Base-by-base conservation (phyloP, 2,888 invertebrate genomes). In the Pollenia griseotomentosa region DNA sequence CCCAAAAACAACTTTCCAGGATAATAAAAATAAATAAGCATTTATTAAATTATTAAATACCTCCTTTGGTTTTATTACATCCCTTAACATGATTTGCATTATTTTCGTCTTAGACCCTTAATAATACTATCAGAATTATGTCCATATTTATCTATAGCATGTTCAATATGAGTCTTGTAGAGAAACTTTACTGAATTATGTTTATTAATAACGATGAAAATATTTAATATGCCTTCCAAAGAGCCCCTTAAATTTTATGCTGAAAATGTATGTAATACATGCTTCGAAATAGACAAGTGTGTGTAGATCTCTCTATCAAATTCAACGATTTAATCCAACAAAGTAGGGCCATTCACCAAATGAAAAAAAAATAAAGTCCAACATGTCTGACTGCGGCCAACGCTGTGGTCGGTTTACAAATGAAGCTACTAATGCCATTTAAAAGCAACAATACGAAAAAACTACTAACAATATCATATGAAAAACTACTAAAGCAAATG, bases 331-430 rank as follows among this genome's bases (percentile, higher is more conserved):
- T 83, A 86, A 86, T 86, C 83, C 44, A 53, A 53, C 65, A 80
- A 44, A 65, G 59, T 65, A 33, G 71, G 77, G 14, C 55, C 55
- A 44, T 46, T 51, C 19, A 53, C 14, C 48, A 65, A 42, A 33
- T 44, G 57, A 63, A n/a, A 65, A 73, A 40, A 51, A 74, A 48
- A 73, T 61, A 77, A 23, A 78, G 48, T 74, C 82, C 68, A 66
- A 66, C 59, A 80, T 82, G 87, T 83, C 83, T 78, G 87, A 87
- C 84, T 87, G 88, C 80, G 85, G 89, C 86, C 82, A 83, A 65
- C 63, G 74, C 53, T 87, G 88, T 82, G 89, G 88, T 86, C 53
- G 71, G 85, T 88, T 86, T 86, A 87, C 79, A 88, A 87, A 89
- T 86, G 87, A 85, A 88, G 85, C 88, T 78, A 86, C 83, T 86